Evolutionary conservation across 2,113 vertebrate species (phyloP).

Genomic region (Chamaea fasciata): DNA sequence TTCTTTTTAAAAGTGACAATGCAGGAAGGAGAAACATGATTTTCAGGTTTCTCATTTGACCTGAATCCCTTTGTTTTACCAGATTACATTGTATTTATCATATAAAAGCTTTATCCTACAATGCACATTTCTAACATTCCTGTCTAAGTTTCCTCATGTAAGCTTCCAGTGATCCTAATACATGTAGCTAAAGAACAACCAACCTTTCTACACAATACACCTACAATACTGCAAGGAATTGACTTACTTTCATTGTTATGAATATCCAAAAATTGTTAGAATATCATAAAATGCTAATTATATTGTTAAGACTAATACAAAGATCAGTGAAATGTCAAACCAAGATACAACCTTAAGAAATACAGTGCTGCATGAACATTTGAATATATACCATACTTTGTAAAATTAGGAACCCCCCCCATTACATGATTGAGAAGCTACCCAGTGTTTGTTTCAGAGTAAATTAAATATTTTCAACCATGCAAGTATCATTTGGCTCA

Average conservation of each 20-base stretch:
- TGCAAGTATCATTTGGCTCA: neutral
- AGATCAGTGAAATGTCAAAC: neutral
- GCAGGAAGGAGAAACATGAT: neutral
- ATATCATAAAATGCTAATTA: neutral
- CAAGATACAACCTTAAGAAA: neutral
- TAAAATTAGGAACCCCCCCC: neutral
- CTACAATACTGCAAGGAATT: neutral
- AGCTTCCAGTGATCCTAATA: neutral
- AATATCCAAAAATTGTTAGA: neutral
- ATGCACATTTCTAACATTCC: neutral
- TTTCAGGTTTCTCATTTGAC: neutral
- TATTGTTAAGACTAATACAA: neutral
- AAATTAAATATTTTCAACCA: neutral
- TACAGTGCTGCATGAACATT: neutral
- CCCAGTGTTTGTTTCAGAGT: neutral
- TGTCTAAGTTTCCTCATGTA: neutral
- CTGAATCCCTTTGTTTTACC: neutral
- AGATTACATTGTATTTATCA: neutral
- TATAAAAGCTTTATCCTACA: neutral
- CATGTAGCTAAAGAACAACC: neutral
- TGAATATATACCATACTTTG: neutral
- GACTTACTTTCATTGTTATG: neutral
- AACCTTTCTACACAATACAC: neutral
- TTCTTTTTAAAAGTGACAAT: neutral
- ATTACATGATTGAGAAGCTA: neutral